Base-by-base conservation (phyloP, 2,888 invertebrate genomes). In the Zaprionus obscuricornis region DNA sequence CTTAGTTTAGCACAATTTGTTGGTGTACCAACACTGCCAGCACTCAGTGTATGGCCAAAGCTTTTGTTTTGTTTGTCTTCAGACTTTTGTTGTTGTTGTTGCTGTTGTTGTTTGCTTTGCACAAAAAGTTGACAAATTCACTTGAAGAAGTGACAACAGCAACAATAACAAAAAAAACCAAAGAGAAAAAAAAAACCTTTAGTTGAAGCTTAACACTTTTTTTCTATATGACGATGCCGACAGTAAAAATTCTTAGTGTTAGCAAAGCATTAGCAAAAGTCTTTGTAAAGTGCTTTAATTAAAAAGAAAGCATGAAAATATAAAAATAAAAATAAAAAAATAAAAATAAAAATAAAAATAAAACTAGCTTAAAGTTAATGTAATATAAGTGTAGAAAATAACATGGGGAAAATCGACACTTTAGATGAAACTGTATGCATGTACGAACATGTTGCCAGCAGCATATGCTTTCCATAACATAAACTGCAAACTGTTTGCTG, bases 121-220 rank as follows among this genome's bases (percentile, higher is more conserved):
- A n/a, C n/a, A n/a, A 20, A 54, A 65, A 68, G 67, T 62, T 67
- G 58, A 74, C 67, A 73, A 64, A 55, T 70, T 62, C 43, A 59
- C 49, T 59, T 51, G 49, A 54, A 52, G 14, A 65, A 58, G 33
- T 52, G 52, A 45, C 40, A 52, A 46, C 62, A 62, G 31, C 43
- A 20, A 43, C 16, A 22, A 8, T 10, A 49, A 20, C 24, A 13
- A 24, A 18, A 24, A 11, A 33, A 47, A 36, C 16, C 10, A 33
- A 10, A 26, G 8, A 10, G 10, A 18, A 14, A 10, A 16, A n/a
- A n/a, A n/a, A n/a, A n/a, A n/a, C n/a, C n/a, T 22, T 4, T 22
- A 6, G 7, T 22, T 22, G 7, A 22, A 6, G 4, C 7, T 22
- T 7, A 22, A 22, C 7, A 22, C 7, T 5, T 7, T 22, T 22